Evolutionary conservation across 2,113 vertebrate species (phyloP).

Genomic region (Tiliqua scincoides): DNA sequence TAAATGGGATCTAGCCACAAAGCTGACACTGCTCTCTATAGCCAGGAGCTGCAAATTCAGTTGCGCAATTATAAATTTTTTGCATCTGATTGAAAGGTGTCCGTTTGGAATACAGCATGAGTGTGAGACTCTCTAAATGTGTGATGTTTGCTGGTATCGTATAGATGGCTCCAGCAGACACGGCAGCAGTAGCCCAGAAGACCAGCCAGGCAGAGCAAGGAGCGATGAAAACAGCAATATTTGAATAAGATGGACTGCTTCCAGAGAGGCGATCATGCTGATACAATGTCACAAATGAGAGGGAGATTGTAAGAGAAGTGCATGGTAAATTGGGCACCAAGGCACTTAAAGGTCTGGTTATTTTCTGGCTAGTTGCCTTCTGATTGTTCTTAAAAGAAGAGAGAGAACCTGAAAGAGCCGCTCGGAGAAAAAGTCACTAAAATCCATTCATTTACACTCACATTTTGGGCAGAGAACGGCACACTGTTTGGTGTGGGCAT

Average conservation of each 20-base stretch:
- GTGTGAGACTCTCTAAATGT: constrained; percentile 16
- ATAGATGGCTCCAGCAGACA: constrained; percentile 19
- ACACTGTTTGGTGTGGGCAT: not conserved
- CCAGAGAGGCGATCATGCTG: constrained; percentile 63
- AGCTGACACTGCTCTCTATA: accelerated
- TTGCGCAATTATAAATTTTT: accelerated
- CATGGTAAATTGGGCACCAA: constrained; percentile 72
- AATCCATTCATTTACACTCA: constrained; percentile 50
- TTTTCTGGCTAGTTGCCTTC: constrained; percentile 74
- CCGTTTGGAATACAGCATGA: accelerated
- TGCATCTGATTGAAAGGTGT: accelerated
- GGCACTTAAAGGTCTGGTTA: constrained; percentile 71
- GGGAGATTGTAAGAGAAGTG: constrained; percentile 57
- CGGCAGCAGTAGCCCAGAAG: constrained; percentile 19
- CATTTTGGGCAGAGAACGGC: not conserved
- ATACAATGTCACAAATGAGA: constrained; percentile 65
- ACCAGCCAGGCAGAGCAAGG: constrained; percentile 37
- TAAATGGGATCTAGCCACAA: constrained; percentile 24
- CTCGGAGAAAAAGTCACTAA: constrained; percentile 52
- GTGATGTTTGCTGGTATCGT: constrained; percentile 36
- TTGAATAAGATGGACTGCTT: constrained; percentile 50
- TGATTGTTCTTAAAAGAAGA: constrained; percentile 68
- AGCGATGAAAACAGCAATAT: constrained; percentile 57
- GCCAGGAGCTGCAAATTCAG: not conserved
- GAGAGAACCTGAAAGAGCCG: constrained; percentile 39